Percentiles rank a stretch among this genome's conserved stretches.
These are phyloP conservation scores for Heliconius erato DNA, from an alignment of 2,888 invertebrate species.

Conservation along the genomic window DNA sequence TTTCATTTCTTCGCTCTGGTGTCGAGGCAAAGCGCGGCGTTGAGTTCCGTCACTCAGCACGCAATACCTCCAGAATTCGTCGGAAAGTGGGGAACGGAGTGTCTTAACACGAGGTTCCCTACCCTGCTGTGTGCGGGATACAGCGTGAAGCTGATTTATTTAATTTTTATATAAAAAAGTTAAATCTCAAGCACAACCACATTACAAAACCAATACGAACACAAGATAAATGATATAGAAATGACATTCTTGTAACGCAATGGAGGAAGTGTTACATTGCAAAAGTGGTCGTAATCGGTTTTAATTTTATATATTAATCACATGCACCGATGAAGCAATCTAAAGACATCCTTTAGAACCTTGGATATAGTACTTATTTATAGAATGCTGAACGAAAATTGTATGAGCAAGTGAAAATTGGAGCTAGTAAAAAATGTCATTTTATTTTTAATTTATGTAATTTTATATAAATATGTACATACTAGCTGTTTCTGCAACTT, in stretches of 20 bases:
- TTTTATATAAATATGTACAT: too few relatives aligned
- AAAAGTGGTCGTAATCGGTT: conserved; percentile 26
- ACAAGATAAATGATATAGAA: conserved; percentile 30
- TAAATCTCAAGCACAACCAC: not conserved
- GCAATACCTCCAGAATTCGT: too few relatives aligned
- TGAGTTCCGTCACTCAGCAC: too few relatives aligned
- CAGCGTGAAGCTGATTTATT: not conserved
- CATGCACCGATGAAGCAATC: conserved; percentile 17
- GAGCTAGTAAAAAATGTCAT: not conserved
- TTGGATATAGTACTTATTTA: not conserved
- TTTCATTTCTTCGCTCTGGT: too few relatives aligned
- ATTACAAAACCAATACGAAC: conserved; percentile 1
- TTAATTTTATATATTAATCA: conserved; percentile 40
- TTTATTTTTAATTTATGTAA: too few relatives aligned
- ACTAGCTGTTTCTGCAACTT: too few relatives aligned
- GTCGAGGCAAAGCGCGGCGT: too few relatives aligned
- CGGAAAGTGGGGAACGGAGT: too few relatives aligned
- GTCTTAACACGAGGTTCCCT: too few relatives aligned
- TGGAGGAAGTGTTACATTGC: conserved; percentile 29
- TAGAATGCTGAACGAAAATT: not conserved
- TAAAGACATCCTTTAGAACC: conserved; percentile 1
- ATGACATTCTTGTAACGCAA: conserved; percentile 22
- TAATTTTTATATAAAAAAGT: not conserved
- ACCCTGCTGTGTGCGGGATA: too few relatives aligned
- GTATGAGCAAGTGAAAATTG: not conserved